Base-by-base conservation (phyloP, 1,140 invertebrate species). In the Formica exsecta region DNA sequence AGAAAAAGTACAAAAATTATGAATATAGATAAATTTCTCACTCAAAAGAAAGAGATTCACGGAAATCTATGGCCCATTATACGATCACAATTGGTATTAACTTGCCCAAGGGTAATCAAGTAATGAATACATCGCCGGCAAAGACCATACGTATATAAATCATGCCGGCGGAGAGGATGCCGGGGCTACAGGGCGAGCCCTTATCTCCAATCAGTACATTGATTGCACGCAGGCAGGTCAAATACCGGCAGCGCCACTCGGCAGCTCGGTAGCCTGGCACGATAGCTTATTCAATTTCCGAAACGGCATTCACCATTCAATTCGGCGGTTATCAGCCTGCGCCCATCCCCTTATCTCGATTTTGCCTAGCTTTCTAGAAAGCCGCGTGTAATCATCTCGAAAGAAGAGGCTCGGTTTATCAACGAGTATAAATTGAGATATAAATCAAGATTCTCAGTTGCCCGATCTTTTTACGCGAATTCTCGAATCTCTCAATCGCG, bases 261-360 rank as follows among this genome's bases (percentile, higher is more conserved):
- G 86, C 88, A 89, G 86, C 89, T 93, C 92, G 89, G 86, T 77
- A 51, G 48, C 83, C 92, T 91, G 87, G 85, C 92, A 93, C 91
- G 93, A 94, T 94, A 94, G 93, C 93, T 94, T 93, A 94, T 94
- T 94, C 94, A 94, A 94, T 94, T 94, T 94, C 94, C 94, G 94
- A 93, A 94, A 91, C 93, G 92, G 89, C 91, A 94, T 94, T 93
- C 93, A 90, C 93, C 91, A 94, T 94, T 94, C 93, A 94, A 94
- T 94, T 94, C 90, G 90, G 85, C 90, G 91, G 88, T 93, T 93
- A 94, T 94, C 92, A 93, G 88, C 88, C 81, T 87, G 68, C 80
- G 89, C 88, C 89, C 91, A 92, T 92, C 86, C 92, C 22, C 84
- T 91, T 91, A 92, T 92, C 92, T 89, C 85, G 80, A 91, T 92